Conservation (phyloP, 2,888 invertebrate genomes). For the Ochropleura plecta region DNA sequence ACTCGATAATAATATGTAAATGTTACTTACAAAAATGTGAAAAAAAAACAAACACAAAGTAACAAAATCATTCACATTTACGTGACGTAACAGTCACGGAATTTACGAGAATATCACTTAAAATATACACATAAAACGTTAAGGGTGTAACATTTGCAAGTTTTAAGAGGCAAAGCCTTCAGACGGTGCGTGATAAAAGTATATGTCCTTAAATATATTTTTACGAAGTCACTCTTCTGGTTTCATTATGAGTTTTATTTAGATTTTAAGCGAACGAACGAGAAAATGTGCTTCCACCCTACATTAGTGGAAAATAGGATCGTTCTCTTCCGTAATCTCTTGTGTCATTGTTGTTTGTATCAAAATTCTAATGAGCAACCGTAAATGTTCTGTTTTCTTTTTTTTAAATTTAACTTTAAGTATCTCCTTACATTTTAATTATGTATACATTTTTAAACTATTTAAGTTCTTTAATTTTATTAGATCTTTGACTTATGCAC, state of each 20-base stretch:
- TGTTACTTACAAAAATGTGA: conserved; percentile 58
- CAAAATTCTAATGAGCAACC: conserved; percentile 22
- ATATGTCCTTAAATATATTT: conserved; percentile 72
- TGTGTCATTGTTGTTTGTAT: conserved; percentile 33
- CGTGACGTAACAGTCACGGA: conserved; percentile 78
- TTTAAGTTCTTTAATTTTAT: background rate
- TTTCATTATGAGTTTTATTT: conserved; percentile 69
- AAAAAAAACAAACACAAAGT: conserved; percentile 68
- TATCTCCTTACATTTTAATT: conserved; percentile 25
- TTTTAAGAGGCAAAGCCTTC: conserved; percentile 70
- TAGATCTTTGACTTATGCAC: background rate
- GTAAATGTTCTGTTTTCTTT: background rate
- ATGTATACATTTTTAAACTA: conserved; percentile 5
- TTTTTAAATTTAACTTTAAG: background rate
- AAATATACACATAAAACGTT: conserved; percentile 76
- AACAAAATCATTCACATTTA: conserved; percentile 69
- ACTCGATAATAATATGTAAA: conserved; percentile 53
- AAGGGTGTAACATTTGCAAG: conserved; percentile 72
- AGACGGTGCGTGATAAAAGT: conserved; percentile 75
- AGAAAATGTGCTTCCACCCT: conserved; percentile 53
- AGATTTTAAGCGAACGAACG: conserved; percentile 61
- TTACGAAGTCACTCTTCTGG: conserved; percentile 64
- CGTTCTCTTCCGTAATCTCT: conserved; percentile 22
- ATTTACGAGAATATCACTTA: conserved; percentile 79
- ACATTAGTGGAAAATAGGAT: conserved; percentile 51